Conservation (phyloP, 2,113 vertebrate species). For the Heloderma charlesbogerti region DNA sequence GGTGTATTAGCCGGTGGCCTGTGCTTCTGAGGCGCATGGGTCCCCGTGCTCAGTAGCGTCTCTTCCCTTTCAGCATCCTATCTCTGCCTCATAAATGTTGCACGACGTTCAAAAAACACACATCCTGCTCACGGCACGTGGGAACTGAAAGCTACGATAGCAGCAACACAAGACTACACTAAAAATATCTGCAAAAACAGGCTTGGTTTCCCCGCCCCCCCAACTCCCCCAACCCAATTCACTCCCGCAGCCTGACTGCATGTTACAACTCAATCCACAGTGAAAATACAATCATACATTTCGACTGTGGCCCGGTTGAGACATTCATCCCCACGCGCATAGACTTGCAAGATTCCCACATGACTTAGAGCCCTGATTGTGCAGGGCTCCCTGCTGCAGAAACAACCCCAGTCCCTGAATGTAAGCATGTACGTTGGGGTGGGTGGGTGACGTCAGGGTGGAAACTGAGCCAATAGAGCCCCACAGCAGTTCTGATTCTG, state of each 20-base stretch:
- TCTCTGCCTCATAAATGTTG: background rate
- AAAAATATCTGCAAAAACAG: constrained; percentile 12
- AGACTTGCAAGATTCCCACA: too few relatives aligned
- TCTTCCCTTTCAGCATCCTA: background rate
- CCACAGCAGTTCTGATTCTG: too few relatives aligned
- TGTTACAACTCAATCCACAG: background rate
- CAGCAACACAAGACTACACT: background rate
- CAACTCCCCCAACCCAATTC: background rate
- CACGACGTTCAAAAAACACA: background rate
- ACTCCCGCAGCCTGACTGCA: background rate
- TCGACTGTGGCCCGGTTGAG: background rate
- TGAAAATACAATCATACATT: background rate
- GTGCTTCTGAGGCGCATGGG: background rate
- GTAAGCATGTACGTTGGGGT: too few relatives aligned
- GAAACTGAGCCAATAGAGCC: too few relatives aligned
- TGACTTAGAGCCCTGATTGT: background rate
- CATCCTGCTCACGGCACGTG: background rate
- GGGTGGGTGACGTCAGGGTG: too few relatives aligned
- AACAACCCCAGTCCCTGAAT: too few relatives aligned
- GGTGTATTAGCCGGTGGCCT: background rate
- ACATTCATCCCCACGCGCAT: background rate
- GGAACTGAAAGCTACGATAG: background rate
- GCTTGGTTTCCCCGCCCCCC: too few relatives aligned
- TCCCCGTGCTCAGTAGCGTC: background rate
- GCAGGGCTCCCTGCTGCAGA: background rate